These are phyloP conservation scores for Engraulis encrasicolus DNA, from an alignment of 2,113 vertebrate genomes.

Conservation along the genomic window DNA sequence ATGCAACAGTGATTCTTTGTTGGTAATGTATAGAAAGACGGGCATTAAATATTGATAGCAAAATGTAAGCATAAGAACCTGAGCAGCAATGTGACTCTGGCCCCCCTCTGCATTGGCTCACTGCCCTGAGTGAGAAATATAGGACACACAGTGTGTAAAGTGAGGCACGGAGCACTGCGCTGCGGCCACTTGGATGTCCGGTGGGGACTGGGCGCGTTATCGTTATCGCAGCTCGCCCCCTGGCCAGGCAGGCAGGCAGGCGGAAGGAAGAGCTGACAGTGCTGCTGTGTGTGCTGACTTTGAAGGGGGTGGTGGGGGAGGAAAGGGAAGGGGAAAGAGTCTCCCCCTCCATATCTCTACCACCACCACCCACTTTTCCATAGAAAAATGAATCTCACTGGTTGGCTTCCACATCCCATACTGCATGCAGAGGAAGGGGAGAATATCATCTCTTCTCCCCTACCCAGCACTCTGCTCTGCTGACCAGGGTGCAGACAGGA, in stretches of 20 bases:
- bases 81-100: not conserved
- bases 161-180: too few species aligned
- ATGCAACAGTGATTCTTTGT: not conserved
- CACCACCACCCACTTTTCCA: not conserved
- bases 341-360: not conserved
- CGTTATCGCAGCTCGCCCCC: constrained; percentile 31
- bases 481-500: too few species aligned
- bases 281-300: not conserved
- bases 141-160: constrained; percentile 13
- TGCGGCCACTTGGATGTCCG: not conserved
- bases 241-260: too few species aligned
- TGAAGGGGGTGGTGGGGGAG: not conserved
- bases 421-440: not conserved
- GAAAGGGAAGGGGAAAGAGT: not conserved
- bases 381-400: not conserved
- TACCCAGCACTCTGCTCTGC: too few species aligned
- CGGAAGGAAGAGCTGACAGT: constrained; percentile 5
- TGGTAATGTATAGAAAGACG: not conserved
- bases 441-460: too few species aligned
- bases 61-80: not conserved
- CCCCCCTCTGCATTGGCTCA: not conserved
- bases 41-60: not conserved
- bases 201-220: not conserved
- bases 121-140: not conserved
- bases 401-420: not conserved